These are phyloP conservation scores for Coboldia fuscipes DNA, from an alignment of 1,140 invertebrate species.

Conservation along the genomic window DNA sequence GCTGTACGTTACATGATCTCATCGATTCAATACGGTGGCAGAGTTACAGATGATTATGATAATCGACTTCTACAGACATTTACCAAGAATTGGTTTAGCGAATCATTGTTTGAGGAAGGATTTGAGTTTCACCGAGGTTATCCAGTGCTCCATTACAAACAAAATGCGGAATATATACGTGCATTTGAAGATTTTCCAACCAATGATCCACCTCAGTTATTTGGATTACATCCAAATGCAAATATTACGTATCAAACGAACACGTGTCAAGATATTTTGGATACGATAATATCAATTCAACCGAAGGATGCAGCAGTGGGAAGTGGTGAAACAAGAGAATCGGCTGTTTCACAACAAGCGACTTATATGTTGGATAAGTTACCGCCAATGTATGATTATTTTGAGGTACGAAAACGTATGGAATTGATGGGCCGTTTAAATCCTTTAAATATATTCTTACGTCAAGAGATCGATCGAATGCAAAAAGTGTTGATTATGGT, in stretches of 20 bases:
- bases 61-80: conserved; percentile 63
- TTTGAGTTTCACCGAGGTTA: conserved; percentile 58
- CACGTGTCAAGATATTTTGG: conserved; percentile 44
- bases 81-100: conserved; percentile 44
- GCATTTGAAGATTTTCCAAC: conserved; percentile 34
- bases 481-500: conserved; percentile 36
- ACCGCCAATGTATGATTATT: conserved; percentile 43
- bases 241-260: conserved; percentile 68
- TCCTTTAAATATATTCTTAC: conserved; percentile 57
- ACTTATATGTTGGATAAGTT: conserved; percentile 50
- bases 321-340: conserved; percentile 45
- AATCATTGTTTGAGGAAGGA: conserved; percentile 33
- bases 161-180: conserved; percentile 30
- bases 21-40: conserved; percentile 71
- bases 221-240: conserved; percentile 66
- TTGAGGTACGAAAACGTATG: conserved; percentile 39
- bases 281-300: conserved; percentile 59
- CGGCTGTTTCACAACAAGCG: conserved; percentile 31
- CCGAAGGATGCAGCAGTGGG: conserved; percentile 44
- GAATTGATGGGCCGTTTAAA: conserved; percentile 38
- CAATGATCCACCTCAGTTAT: conserved; percentile 50
- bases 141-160: conserved; percentile 29
- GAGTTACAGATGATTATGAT: conserved; percentile 72
- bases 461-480: conserved; percentile 63
- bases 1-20: conserved; percentile 76